Conservation (phyloP, 2,113 vertebrate genomes). For the Gobiocypris rarus region DNA sequence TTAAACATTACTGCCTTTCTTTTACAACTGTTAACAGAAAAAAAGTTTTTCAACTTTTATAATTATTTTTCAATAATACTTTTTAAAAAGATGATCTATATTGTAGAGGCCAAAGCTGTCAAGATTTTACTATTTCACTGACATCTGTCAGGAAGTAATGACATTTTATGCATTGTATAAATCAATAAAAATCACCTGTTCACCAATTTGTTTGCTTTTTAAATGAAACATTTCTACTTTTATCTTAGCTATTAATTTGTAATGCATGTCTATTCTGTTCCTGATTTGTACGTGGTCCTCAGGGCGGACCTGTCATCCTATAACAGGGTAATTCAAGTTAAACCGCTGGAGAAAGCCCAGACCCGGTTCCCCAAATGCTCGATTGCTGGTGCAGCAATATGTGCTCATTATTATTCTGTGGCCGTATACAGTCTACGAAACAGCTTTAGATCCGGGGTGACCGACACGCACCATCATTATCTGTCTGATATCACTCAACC, state of each 20-base stretch:
- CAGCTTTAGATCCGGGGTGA: conserved; percentile 42
- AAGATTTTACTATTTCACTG: too few species aligned
- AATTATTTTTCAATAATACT: too few species aligned
- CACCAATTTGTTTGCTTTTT: too few species aligned
- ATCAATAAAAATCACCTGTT: not conserved
- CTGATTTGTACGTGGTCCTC: not conserved
- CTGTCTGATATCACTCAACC: conserved; percentile 62
- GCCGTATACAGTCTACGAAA: conserved; percentile 63
- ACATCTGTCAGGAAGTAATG: not conserved
- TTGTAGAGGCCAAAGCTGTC: not conserved
- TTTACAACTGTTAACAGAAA: too few species aligned
- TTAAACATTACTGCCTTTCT: not conserved
- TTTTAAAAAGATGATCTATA: not conserved
- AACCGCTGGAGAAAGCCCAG: conserved; percentile 14
- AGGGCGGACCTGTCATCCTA: not conserved
- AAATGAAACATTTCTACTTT: not conserved
- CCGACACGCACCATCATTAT: conserved; percentile 26
- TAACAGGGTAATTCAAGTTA: conserved; percentile 53
- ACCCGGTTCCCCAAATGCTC: conserved; percentile 26
- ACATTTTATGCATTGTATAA: not conserved
- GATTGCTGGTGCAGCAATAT: conserved; percentile 66
- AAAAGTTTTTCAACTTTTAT: too few species aligned
- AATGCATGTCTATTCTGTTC: not conserved
- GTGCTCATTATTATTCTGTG: conserved; percentile 78
- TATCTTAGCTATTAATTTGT: not conserved